Percentiles rank a stretch among this genome's conserved stretches.
Conservation (phyloP, 1,140 invertebrate genomes). For the Tetraneura akinire region DNA sequence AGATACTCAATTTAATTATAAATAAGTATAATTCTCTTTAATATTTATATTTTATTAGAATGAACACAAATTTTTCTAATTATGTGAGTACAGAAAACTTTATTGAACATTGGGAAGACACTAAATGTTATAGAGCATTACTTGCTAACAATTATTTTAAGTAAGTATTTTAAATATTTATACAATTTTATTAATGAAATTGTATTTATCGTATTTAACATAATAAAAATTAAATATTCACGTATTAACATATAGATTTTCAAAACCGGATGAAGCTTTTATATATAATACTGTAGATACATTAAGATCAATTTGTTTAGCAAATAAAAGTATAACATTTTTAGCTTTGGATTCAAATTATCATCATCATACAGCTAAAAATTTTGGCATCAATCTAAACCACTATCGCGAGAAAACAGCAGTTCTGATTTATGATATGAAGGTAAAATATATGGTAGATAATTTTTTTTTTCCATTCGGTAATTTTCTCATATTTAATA, state of each 20-base stretch:
- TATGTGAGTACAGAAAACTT: conserved; percentile 21
- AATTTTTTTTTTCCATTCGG: too few species aligned
- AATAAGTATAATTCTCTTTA: background rate
- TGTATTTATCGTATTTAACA: too few species aligned
- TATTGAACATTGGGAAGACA: conserved; percentile 35
- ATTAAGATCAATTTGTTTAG: conserved; percentile 62
- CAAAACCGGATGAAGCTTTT: conserved; percentile 9
- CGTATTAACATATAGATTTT: conserved; percentile 7
- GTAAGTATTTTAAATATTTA: conserved; percentile 15
- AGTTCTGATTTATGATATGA: conserved; percentile 72
- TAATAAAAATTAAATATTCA: too few species aligned
- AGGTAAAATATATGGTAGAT: conserved; percentile 63
- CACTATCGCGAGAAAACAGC: conserved; percentile 67
- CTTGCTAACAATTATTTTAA: conserved; percentile 48
- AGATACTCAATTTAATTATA: background rate
- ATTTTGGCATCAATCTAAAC: conserved; percentile 70
- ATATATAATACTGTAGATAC: conserved; percentile 53
- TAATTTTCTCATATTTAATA: too few species aligned
- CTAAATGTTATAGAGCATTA: conserved; percentile 21
- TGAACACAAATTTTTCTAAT: background rate
- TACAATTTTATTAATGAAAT: too few species aligned
- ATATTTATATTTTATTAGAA: background rate
- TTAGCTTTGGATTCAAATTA: conserved; percentile 71
- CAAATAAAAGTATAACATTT: conserved; percentile 70
- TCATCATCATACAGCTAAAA: conserved; percentile 73